A percentile compares a stretch with the other conserved stretches of the same genome.
These are phyloP conservation scores for Anas platyrhynchos DNA, from an alignment of 2,113 vertebrate genomes.

Conservation along the genomic window DNA sequence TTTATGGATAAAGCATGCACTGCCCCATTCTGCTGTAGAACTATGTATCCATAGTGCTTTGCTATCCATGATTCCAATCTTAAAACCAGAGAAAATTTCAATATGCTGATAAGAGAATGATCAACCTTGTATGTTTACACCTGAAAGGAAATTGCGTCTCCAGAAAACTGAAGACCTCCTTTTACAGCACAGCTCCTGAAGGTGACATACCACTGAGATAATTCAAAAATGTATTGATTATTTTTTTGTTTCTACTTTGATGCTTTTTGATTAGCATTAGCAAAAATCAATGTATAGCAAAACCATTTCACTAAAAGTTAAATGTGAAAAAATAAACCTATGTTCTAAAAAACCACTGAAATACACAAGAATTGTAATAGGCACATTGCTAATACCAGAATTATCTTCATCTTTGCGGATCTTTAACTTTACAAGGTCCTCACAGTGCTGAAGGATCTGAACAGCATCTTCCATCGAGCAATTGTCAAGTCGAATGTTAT, in stretches of 20 bases:
- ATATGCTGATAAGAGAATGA: neutral
- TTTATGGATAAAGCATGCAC: neutral
- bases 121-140: neutral
- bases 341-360: neutral
- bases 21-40: neutral
- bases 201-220: neutral
- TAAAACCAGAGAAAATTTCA: neutral
- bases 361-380: neutral
- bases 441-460: slow-evolving; percentile 96
- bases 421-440: slow-evolving; percentile 96
- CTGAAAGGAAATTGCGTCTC: neutral
- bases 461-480: slow-evolving; percentile 99
- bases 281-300: neutral
- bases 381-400: slow-evolving; percentile 83
- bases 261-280: neutral
- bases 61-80: neutral
- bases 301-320: neutral
- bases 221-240: neutral
- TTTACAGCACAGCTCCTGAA: neutral
- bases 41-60: neutral
- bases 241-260: neutral
- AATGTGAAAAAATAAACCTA: neutral
- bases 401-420: slow-evolving; percentile 99
- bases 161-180: neutral
- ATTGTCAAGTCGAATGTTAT: slow-evolving; percentile 95